phyloP scores from a whole-genome alignment of 2,797 vertebrate species.

The Anisognathus igniventris region DNA sequence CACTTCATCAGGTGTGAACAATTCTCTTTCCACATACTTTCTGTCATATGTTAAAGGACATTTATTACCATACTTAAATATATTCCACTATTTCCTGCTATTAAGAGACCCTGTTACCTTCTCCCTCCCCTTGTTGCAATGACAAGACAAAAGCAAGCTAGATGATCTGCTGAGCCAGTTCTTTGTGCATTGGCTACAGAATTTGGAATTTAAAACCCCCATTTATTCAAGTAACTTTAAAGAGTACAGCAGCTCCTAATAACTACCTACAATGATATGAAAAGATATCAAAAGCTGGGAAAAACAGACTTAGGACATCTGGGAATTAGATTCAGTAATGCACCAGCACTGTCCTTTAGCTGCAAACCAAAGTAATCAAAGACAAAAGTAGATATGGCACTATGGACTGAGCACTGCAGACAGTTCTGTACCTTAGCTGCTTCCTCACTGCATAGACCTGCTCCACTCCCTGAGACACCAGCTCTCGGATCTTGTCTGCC shows the following conservation, averaged over 20 bases:
- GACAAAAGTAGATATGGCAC: background rate
- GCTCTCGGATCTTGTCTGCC: constrained; percentile 81
- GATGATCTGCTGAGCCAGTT: background rate
- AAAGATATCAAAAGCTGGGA: background rate
- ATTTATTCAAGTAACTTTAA: background rate
- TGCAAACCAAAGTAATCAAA: background rate
- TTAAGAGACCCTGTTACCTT: background rate
- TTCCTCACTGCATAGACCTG: constrained; percentile 86
- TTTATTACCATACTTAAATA: background rate
- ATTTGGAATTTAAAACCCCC: background rate
- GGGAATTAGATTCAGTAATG: background rate
- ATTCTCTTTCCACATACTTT: constrained; percentile 85
- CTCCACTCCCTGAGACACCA: constrained; percentile 80
- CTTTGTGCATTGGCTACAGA: background rate
- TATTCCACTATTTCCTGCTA: background rate
- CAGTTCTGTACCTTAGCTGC: constrained; percentile 77
- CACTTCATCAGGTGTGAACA: constrained; percentile 82
- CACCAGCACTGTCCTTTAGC: background rate
- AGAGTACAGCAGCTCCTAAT: background rate
- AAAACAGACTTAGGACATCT: background rate
- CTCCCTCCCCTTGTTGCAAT: background rate
- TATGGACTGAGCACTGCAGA: background rate
- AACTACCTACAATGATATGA: background rate
- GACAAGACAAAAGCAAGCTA: background rate
- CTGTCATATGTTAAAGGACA: constrained; percentile 66